These are phyloP conservation scores for Drosophila mauritiana DNA, from an alignment of 1,140 invertebrate genomes.

Conservation along the genomic window DNA sequence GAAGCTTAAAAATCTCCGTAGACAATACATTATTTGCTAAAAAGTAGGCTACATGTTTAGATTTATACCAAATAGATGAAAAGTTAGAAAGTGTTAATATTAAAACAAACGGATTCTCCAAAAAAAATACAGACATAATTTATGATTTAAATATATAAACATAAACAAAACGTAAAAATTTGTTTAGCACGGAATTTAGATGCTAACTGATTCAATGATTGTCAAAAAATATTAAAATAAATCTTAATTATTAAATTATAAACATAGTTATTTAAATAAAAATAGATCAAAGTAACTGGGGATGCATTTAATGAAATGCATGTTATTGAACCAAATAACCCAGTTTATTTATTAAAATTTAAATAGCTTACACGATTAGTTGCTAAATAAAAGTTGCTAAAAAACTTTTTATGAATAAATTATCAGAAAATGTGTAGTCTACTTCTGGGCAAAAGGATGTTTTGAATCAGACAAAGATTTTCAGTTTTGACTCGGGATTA, in stretches of 20 bases:
- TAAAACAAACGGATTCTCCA: neutral
- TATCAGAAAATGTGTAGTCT: neutral
- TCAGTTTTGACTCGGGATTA: neutral
- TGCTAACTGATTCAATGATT: no score
- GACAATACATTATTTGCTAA: neutral
- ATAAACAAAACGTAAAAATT: no score
- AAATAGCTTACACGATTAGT: neutral
- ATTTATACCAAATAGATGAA: neutral
- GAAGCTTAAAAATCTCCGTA: conserved; percentile 17
- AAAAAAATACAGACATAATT: no score
- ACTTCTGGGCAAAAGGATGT: neutral
- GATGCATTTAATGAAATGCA: no score
- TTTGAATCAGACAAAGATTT: conserved; percentile 5
- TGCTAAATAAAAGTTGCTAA: neutral
- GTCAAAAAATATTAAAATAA: no score
- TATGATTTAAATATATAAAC: no score
- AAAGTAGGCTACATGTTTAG: neutral
- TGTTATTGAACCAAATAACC: no score
- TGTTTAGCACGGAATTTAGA: no score
- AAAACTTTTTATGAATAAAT: neutral
- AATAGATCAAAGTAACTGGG: no score
- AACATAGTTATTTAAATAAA: no score
- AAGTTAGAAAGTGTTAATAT: neutral
- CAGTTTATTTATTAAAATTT: no score
- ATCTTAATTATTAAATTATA: no score